These are phyloP conservation scores for Parambassis ranga DNA, from an alignment of 2,797 vertebrate genomes.

Conservation along the genomic window DNA sequence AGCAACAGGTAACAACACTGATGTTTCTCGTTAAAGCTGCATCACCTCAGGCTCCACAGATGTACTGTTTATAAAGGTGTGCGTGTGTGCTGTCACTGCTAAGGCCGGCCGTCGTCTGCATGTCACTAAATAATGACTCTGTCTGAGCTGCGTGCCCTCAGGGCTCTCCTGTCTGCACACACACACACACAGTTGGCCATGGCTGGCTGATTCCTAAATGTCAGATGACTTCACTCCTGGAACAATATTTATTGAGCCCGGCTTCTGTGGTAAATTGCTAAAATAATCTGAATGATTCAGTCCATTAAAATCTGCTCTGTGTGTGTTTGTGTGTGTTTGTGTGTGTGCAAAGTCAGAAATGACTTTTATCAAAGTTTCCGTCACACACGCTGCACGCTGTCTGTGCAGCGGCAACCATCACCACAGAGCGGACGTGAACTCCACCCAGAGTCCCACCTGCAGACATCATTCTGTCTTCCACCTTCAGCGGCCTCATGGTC, in stretches of 20 bases:
- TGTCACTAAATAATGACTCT: conserved; percentile 78
- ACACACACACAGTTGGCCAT: conserved; percentile 43
- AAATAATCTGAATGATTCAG: neutral
- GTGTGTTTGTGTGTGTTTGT: neutral
- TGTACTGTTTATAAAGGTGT: conserved; percentile 16
- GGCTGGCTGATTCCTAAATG: conserved; percentile 81
- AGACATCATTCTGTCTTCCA: no score
- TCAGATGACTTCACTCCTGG: conserved; percentile 76
- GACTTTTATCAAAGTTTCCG: no score
- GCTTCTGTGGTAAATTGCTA: conserved; percentile 11
- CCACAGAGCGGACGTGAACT: no score
- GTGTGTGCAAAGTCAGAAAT: neutral
- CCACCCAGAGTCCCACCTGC: no score
- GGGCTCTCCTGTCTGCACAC: conserved; percentile 64
- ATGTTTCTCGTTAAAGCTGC: conserved; percentile 57
- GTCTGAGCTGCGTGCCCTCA: conserved; percentile 70
- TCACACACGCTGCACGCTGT: no score
- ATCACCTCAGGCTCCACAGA: conserved; percentile 40
- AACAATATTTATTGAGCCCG: conserved; percentile 61
- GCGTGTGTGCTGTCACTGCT: conserved; percentile 26
- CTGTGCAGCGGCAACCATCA: no score
- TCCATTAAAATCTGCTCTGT: neutral
- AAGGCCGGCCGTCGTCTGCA: conserved; percentile 57
- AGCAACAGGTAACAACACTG: conserved; percentile 37
- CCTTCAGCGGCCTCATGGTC: no score